These are phyloP conservation scores for Bombus superbus DNA, from an alignment of 1,140 invertebrate species.

Conservation along the genomic window DNA sequence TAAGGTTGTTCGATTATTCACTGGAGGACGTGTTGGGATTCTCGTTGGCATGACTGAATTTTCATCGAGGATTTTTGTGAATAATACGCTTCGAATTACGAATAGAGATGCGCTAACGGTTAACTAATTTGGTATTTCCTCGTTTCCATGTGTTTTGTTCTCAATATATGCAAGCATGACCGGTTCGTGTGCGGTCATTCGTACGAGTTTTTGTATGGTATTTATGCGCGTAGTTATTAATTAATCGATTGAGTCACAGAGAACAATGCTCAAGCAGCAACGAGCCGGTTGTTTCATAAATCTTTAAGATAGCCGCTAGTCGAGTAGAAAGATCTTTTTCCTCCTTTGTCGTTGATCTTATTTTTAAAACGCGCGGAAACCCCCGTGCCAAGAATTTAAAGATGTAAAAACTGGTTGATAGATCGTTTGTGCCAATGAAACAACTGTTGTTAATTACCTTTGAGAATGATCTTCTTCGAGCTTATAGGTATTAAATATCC, in stretches of 20 bases:
- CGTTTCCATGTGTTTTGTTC: neutral
- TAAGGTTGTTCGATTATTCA: slow-evolving; percentile 91
- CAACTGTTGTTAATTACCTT: neutral
- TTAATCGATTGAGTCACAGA: neutral
- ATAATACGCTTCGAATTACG: slow-evolving; percentile 17
- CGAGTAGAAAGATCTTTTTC: neutral
- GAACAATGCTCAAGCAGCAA: neutral
- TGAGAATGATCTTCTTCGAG: neutral
- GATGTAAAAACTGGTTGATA: slow-evolving; percentile 17
- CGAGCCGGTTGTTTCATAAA: neutral
- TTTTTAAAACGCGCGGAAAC: slow-evolving; percentile 34
- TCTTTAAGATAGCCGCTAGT: neutral
- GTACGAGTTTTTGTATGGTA: neutral
- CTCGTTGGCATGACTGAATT: slow-evolving; percentile 73
- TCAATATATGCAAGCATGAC: neutral
- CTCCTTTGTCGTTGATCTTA: neutral
- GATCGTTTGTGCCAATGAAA: slow-evolving; percentile 28
- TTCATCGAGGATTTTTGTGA: neutral
- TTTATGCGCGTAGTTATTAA: neutral
- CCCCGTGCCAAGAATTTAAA: slow-evolving; percentile 49
- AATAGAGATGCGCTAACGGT: neutral
- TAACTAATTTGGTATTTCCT: slow-evolving; percentile 16
- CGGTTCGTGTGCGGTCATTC: neutral
- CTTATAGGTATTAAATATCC: neutral
- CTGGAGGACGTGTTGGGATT: slow-evolving; percentile 89